Evolutionary conservation across 2,888 invertebrate genomes (phyloP).

Genomic region (Bibio marci): DNA sequence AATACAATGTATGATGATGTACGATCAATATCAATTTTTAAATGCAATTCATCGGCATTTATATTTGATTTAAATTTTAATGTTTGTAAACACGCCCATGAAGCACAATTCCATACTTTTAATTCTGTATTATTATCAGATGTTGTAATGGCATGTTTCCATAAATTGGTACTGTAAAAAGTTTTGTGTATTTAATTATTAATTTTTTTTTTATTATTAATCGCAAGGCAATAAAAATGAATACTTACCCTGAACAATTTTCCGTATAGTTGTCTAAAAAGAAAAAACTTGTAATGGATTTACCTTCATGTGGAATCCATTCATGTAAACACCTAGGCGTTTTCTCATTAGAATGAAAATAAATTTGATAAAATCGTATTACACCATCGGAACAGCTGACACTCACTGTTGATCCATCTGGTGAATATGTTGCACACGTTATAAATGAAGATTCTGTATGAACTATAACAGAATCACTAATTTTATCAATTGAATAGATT

Average conservation of each 20-base stretch:
- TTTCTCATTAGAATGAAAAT: constrained; percentile 44
- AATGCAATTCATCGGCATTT: constrained; percentile 18
- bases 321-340: constrained; percentile 74
- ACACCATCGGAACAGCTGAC: constrained; percentile 77
- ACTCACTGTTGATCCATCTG: constrained; percentile 87
- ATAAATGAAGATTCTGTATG: constrained; percentile 41
- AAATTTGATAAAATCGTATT: constrained; percentile 84
- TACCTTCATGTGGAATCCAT: constrained; percentile 84
- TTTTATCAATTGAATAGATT: neutral
- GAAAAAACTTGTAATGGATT: constrained; percentile 73
- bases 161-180: constrained; percentile 53
- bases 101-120: constrained; percentile 88
- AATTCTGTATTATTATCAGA: constrained; percentile 77
- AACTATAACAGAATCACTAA: neutral
- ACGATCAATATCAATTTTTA: constrained; percentile 57
- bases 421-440: constrained; percentile 77
- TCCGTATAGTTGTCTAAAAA: constrained; percentile 86
- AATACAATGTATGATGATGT: constrained; percentile 74
- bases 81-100: constrained; percentile 88
- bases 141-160: constrained; percentile 91
- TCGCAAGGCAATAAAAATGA: neutral
- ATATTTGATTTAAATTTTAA: constrained; percentile 45
- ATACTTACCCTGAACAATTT: constrained; percentile 54
- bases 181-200: neutral
- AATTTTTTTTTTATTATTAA: neutral